These are phyloP conservation scores for Apistogramma diplotaenia DNA, from an alignment of 2,113 vertebrate species.

Conservation along the genomic window DNA sequence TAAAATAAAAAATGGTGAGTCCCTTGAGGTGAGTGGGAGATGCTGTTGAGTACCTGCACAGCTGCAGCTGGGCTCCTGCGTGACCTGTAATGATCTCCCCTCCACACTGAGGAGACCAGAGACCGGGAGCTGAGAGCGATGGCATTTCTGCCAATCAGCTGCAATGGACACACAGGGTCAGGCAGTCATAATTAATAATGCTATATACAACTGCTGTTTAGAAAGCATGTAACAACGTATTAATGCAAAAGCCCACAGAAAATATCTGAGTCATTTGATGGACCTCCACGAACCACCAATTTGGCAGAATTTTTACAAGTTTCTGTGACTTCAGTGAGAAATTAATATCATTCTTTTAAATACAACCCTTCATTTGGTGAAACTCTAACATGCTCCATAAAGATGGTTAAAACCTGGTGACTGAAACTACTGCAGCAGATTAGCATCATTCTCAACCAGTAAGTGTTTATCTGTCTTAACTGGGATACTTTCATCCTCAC, in stretches of 20 bases:
- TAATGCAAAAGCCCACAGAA: not conserved
- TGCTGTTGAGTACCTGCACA: conserved; percentile 72
- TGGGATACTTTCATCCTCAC: not conserved
- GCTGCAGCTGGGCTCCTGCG: conserved; percentile 44
- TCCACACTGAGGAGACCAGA: conserved; percentile 43
- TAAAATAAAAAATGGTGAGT: not conserved
- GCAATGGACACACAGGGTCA: not conserved
- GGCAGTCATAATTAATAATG: not conserved
- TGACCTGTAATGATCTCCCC: conserved; percentile 43
- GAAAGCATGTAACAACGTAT: not conserved
- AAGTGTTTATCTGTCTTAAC: not conserved
- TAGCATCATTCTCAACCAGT: not conserved
- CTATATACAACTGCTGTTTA: not conserved
- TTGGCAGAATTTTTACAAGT: not conserved
- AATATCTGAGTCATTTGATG: not conserved
- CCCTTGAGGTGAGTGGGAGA: not conserved
- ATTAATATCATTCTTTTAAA: not conserved
- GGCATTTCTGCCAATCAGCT: conserved; percentile 80
- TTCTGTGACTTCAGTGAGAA: not conserved
- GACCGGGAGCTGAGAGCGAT: conserved; percentile 67
- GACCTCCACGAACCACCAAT: not conserved
- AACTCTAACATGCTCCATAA: not conserved
- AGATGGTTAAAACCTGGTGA: not conserved
- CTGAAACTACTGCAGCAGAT: not conserved
- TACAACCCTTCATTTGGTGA: not conserved